These are phyloP conservation scores for Gymnothorax reevesii DNA, from an alignment of 2,797 vertebrate genomes.

Conservation along the genomic window DNA sequence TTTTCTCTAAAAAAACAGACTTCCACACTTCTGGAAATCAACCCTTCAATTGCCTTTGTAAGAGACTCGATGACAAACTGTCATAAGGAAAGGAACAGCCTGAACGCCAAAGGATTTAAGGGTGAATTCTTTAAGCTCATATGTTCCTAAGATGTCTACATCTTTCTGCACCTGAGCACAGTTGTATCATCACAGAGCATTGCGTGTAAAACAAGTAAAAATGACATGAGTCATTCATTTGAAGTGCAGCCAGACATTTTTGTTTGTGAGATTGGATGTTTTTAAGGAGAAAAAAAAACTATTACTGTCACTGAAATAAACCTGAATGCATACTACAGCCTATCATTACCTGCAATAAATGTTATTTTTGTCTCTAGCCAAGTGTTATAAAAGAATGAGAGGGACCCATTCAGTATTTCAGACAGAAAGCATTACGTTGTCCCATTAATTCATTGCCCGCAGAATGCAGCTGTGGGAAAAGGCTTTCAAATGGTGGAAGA, in stretches of 20 bases:
- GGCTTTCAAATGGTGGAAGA: neutral
- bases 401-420: neutral
- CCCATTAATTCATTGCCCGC: neutral
- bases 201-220: neutral
- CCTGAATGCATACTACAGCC: neutral
- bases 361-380: neutral
- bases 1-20: no score
- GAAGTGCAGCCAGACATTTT: neutral
- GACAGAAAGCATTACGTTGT: neutral
- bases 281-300: neutral
- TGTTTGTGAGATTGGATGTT: neutral
- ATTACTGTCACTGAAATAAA: neutral
- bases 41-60: neutral
- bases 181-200: neutral
- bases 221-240: neutral
- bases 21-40: no score
- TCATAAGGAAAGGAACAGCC: neutral
- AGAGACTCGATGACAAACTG: neutral
- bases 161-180: neutral
- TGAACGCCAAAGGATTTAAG: neutral
- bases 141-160: slow-evolving; percentile 2
- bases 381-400: neutral
- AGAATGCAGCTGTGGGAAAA: neutral
- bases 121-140: neutral
- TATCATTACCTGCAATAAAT: neutral